phyloP scores from a whole-genome alignment of 2,888 invertebrate species.

The Azorinus chamasolen region DNA sequence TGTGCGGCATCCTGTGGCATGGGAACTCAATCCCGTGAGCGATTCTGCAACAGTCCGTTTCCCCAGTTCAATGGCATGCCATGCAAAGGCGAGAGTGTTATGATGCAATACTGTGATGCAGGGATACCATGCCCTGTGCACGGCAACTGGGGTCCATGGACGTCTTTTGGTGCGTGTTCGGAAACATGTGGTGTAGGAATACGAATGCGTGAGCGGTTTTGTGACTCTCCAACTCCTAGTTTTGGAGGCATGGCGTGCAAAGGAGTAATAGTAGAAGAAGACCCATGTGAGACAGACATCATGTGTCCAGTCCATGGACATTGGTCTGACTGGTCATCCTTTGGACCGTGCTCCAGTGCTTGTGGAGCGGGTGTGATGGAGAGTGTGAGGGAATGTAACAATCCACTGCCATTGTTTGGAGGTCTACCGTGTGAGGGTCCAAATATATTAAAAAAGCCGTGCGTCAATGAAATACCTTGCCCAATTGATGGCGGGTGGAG shows the following conservation, averaged over 20 bases:
- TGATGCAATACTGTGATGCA: slow-evolving; percentile 22
- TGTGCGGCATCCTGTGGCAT: slow-evolving; percentile 48
- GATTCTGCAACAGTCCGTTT: slow-evolving; percentile 55
- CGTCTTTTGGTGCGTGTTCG: slow-evolving; percentile 5
- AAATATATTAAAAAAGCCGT: slow-evolving; percentile 6
- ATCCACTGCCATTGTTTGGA: slow-evolving; percentile 38
- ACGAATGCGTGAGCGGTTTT: slow-evolving; percentile 15
- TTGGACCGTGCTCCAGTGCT: slow-evolving; percentile 9
- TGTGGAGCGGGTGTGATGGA: slow-evolving; percentile 29
- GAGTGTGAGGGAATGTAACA: slow-evolving; percentile 25
- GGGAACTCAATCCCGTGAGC: slow-evolving; percentile 40
- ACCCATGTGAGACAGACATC: slow-evolving; percentile 18
- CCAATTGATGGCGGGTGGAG: slow-evolving; percentile 46
- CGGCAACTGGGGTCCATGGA: slow-evolving; percentile 37
- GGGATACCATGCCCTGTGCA: slow-evolving; percentile 23
- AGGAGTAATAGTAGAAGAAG: slow-evolving; percentile 15
- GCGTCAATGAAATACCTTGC: slow-evolving; percentile 28
- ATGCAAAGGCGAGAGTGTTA: slow-evolving; percentile 39
- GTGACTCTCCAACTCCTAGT: slow-evolving; percentile 26
- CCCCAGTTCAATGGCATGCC: slow-evolving; percentile 46
- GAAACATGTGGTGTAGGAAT: slow-evolving; percentile 27
- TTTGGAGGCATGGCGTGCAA: slow-evolving; percentile 24
- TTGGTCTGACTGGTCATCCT: slow-evolving; percentile 35
- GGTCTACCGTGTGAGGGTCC: slow-evolving; percentile 29
- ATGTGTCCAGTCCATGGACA: slow-evolving; percentile 39